Conservation (phyloP, 2,797 vertebrate species). For the Bovichtus diacanthus region DNA sequence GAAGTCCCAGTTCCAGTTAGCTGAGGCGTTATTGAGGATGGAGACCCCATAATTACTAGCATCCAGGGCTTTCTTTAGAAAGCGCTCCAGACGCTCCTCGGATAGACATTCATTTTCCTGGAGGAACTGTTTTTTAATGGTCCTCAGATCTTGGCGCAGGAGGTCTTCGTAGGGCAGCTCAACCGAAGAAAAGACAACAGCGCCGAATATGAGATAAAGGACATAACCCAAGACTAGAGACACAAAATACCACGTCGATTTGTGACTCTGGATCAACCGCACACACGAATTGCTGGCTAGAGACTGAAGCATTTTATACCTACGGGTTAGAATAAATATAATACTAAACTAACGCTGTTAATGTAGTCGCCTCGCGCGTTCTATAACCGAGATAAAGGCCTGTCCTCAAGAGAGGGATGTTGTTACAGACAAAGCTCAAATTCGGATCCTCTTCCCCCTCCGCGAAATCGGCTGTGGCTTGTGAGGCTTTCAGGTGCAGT, state of each 20-base stretch:
- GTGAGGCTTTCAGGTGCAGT: constrained; percentile 50
- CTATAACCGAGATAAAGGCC: neutral
- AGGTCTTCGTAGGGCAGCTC: constrained; percentile 95
- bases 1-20: constrained; percentile 99
- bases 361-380: neutral
- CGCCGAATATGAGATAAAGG: constrained; percentile 93
- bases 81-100: constrained; percentile 91
- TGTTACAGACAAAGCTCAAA: constrained; percentile 49
- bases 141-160: constrained; percentile 91
- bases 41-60: constrained; percentile 98
- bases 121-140: constrained; percentile 90
- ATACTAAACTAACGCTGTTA: neutral
- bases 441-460: constrained; percentile 36
- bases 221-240: constrained; percentile 91
- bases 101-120: constrained; percentile 91
- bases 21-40: constrained; percentile 93
- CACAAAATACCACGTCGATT: constrained; percentile 92
- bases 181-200: constrained; percentile 94
- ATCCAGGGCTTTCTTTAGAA: constrained; percentile 91
- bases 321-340: neutral
- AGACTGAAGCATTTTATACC: constrained; percentile 90
- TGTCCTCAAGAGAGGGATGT: constrained; percentile 9
- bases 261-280: constrained; percentile 92
- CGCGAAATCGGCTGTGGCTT: constrained; percentile 59
- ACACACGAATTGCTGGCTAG: constrained; percentile 91